A percentile compares a stretch with the other conserved stretches of the same genome.
These are phyloP conservation scores for Porites cylindrica DNA, from an alignment of 92 coral and sea anemone genomes.

Conservation along the genomic window DNA sequence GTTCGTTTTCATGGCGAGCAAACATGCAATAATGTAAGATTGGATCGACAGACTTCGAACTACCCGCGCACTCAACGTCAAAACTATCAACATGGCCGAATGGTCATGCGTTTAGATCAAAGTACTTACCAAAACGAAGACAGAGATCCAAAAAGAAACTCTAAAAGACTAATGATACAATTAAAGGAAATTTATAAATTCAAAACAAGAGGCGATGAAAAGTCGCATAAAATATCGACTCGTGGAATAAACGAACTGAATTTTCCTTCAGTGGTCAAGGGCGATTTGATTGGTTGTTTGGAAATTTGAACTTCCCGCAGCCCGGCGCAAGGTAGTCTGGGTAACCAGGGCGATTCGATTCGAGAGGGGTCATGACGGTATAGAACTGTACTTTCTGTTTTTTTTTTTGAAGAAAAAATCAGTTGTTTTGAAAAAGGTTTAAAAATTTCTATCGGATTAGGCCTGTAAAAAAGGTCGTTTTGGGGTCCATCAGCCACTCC, in stretches of 20 bases:
- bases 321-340: constrained; percentile 47
- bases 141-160: background rate
- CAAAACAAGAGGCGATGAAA: constrained; percentile 10
- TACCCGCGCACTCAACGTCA: background rate
- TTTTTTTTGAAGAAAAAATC: no score
- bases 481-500: no score
- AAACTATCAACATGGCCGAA: background rate
- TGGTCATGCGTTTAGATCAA: background rate
- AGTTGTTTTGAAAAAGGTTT: no score
- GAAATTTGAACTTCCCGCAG: constrained; percentile 69
- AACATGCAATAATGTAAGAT: no score
- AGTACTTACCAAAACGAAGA: constrained; percentile 15
- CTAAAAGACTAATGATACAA: background rate
- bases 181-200: background rate
- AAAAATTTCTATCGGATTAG: no score
- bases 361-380: no score
- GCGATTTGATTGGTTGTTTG: constrained; percentile 63
- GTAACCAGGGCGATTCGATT: background rate
- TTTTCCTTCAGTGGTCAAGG: background rate
- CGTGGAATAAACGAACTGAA: background rate
- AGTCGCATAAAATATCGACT: background rate
- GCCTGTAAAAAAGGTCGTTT: no score
- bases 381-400: no score
- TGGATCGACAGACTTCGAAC: background rate
- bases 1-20: no score